Conservation (phyloP, 2,797 vertebrate genomes). For the Megalops cyprinoides region DNA sequence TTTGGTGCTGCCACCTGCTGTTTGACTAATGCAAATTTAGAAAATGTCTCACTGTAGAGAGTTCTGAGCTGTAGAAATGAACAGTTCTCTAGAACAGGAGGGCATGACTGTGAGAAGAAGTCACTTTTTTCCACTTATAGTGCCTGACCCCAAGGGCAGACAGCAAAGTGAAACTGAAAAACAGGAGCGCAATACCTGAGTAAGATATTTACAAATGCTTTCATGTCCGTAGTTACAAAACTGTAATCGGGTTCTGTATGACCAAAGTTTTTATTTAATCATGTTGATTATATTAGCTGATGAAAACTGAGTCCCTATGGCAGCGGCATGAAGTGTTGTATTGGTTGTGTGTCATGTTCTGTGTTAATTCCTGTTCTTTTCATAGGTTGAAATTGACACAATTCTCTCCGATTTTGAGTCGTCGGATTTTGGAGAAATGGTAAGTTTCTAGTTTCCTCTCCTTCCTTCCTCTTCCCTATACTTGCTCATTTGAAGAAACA, state of each 20-base stretch:
- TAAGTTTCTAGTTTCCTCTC: conserved; percentile 56
- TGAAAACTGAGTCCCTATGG: neutral
- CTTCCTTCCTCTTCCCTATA: neutral
- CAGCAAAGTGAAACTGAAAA: neutral
- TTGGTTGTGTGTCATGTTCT: neutral
- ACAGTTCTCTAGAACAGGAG: neutral
- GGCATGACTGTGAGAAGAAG: neutral
- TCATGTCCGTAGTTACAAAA: neutral
- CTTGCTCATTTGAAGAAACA: neutral
- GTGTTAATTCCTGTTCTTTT: conserved; percentile 33
- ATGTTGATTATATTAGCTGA: neutral
- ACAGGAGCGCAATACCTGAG: neutral
- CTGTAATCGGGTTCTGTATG: neutral
- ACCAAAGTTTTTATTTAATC: neutral
- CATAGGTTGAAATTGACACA: conserved; percentile 89
- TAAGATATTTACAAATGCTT: neutral
- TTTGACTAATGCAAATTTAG: neutral
- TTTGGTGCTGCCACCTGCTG: conserved; percentile 2
- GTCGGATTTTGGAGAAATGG: conserved; percentile 95
- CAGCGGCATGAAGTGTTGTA: neutral
- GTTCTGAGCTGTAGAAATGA: neutral
- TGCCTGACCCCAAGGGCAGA: neutral
- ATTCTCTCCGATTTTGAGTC: conserved; percentile 92
- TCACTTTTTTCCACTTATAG: neutral
- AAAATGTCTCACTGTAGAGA: neutral